Evolutionary conservation across 1,140 invertebrate species (phyloP), one percentile per base, ranked within the genome.

Genomic region (Eubasilissa regina): DNA sequence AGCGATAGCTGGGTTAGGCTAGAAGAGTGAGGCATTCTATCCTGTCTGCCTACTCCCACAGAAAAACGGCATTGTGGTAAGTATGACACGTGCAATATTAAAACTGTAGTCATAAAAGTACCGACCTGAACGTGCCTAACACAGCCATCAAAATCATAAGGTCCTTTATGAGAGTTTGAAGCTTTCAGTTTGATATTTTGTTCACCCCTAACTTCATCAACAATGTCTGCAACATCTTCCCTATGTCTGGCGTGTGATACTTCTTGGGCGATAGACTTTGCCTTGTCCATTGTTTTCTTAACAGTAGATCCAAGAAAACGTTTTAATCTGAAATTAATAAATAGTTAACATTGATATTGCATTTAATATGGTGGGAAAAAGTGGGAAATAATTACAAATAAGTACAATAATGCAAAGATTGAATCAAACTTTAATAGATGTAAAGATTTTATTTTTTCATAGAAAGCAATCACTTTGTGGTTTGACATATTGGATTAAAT

Each of bases 111-210:
- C 25, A 35, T 35, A 35, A 35, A 12, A 13, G 48, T 51, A 60
- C 56, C 17, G 17, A 91, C 90, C 87, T 95, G 94, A 3, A 95
- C 91, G 80, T 94, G 91, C 85, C 93, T 89, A 4, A 95, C 87
- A 78, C 87, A 88, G 0, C 94, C 93, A 77, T 96, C 95, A 87
- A 98, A 99, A 85, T 99, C 97, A 86, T 97, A 97, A 0, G 97
- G 97, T 0, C 97, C 97, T 88, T 99, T 99, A 86, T 99, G 96
- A 77, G 95, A 97, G 82, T 96, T 97, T 0, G 96, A 96, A 0
- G 96, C 96, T 88, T 98, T 98, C 21, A 98, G 90, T 89, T 98
- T 97, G 78, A 97, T 96, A 81, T 93, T 94, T 79, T 95, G 94
- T 83, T 97, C 96, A 1, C 95, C 95, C 44, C 92, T 90, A 62